phyloP scores from a whole-genome alignment of 2,797 vertebrate species.

The Bradypodion ventrale region DNA sequence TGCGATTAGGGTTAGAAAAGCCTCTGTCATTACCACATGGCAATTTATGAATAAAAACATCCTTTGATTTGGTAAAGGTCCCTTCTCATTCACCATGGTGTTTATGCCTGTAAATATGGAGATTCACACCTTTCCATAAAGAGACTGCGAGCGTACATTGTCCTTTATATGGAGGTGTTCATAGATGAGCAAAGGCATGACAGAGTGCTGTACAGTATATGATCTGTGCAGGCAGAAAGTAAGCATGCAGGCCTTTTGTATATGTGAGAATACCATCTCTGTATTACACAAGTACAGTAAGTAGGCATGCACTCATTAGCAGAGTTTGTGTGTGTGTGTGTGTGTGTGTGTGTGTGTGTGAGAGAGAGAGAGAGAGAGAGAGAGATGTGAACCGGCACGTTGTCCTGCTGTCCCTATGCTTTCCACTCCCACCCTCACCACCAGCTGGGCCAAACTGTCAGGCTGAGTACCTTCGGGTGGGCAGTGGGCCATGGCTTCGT shows the following conservation, averaged over 20 bases:
- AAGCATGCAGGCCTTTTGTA: neutral
- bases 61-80: neutral
- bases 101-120: neutral
- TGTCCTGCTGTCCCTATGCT: conserved; percentile 6
- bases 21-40: neutral
- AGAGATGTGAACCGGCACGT: neutral
- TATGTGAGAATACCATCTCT: neutral
- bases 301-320: neutral
- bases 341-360: neutral
- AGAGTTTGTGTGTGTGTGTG: neutral
- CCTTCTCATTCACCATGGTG: neutral
- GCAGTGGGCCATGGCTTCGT: neutral
- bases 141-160: neutral
- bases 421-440: neutral
- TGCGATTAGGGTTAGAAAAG: neutral
- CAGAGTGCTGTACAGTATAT: neutral
- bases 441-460: conserved; percentile 27
- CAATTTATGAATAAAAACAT: neutral
- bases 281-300: neutral
- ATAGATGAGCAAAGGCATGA: neutral
- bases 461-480: conserved; percentile 1
- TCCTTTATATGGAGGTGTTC: neutral
- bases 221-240: too few relatives aligned
- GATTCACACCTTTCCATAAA: neutral
- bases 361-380: neutral